phyloP scores from a whole-genome alignment of 2,888 invertebrate genomes.

The Hylaea fasciaria region DNA sequence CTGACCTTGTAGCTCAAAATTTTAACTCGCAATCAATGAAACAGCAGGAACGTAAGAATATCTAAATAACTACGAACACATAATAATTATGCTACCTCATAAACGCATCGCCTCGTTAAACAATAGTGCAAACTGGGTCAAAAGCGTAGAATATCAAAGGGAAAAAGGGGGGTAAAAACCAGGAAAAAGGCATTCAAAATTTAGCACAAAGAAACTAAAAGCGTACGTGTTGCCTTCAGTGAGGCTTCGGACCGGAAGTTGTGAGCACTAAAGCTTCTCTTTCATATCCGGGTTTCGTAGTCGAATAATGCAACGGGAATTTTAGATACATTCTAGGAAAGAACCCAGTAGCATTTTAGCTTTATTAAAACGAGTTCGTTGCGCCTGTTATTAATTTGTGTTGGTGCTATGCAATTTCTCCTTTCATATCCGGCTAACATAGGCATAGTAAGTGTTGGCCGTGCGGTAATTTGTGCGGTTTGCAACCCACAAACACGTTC shows the following conservation, averaged over 20 bases:
- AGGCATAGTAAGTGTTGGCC: too few species aligned
- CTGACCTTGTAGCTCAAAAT: too few species aligned
- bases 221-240: conserved; percentile 64
- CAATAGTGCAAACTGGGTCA: conserved; percentile 34
- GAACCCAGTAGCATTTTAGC: background rate
- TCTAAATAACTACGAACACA: too few species aligned
- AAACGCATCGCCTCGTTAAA: conserved; percentile 14
- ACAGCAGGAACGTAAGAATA: too few species aligned
- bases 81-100: background rate
- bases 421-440: too few species aligned
- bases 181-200: conserved; percentile 48
- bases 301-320: conserved; percentile 29
- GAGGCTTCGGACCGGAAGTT: conserved; percentile 57
- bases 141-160: conserved; percentile 27
- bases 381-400: too few species aligned
- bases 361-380: background rate
- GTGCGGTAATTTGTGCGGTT: too few species aligned
- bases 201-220: conserved; percentile 64
- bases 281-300: conserved; percentile 64
- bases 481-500: too few species aligned
- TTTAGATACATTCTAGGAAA: conserved; percentile 2
- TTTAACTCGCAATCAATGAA: too few species aligned
- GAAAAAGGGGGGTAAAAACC: conserved; percentile 17
- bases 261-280: conserved; percentile 56
- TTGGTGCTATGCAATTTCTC: too few species aligned